Evolutionary conservation across 2,797 vertebrate species (phyloP).

Genomic region (Myiotriccus ornatus): DNA sequence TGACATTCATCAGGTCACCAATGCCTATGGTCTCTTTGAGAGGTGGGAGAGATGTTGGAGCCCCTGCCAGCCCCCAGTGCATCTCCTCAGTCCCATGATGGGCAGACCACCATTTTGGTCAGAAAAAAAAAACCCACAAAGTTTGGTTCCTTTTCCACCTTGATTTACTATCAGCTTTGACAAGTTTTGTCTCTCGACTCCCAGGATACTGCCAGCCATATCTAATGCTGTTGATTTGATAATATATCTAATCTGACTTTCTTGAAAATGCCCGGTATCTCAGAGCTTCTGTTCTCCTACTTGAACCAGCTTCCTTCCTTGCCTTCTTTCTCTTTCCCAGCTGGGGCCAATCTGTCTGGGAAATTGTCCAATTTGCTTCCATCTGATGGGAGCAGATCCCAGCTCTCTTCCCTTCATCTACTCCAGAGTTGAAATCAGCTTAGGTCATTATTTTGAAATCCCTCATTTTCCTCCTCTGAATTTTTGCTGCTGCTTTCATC

Average conservation of each 20-base stretch:
- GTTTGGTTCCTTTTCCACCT: slow-evolving; percentile 1
- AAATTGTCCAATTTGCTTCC: slow-evolving; percentile 57
- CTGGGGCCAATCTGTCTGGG: slow-evolving; percentile 58
- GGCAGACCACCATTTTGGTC: background rate
- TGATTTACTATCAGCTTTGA: slow-evolving; percentile 30
- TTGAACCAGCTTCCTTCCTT: slow-evolving; percentile 39
- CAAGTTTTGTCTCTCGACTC: slow-evolving; percentile 10
- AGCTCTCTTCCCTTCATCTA: slow-evolving; percentile 29
- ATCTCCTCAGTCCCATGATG: fast-evolving
- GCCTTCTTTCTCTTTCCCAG: slow-evolving; percentile 45
- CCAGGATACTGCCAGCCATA: background rate
- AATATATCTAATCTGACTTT: slow-evolving; percentile 49
- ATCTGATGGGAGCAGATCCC: slow-evolving; percentile 56
- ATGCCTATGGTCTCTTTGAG: background rate
- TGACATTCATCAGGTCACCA: background rate
- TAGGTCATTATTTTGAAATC: slow-evolving; percentile 40
- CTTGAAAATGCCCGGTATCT: background rate
- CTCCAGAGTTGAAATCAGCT: background rate
- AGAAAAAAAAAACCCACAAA: background rate
- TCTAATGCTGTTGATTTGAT: slow-evolving; percentile 57
- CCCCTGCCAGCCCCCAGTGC: fast-evolving
- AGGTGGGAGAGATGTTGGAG: background rate
- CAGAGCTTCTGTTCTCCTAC: slow-evolving; percentile 52
- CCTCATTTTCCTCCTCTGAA: background rate
- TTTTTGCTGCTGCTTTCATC: slow-evolving; percentile 14